These are phyloP conservation scores for Parnassius glacialis DNA, from an alignment of 2,888 invertebrate genomes.

Conservation along the genomic window DNA sequence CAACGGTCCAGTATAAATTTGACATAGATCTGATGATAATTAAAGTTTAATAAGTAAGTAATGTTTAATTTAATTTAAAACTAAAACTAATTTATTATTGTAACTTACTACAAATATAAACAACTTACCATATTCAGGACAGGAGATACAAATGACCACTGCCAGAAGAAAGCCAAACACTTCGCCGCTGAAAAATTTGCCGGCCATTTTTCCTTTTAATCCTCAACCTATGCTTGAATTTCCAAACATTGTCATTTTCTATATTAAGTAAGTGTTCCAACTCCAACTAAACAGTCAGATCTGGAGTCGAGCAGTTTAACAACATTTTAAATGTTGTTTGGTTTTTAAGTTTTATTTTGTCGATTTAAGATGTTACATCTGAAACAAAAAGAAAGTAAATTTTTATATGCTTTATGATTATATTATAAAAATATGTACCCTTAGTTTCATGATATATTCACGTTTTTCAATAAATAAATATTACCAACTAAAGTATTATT, in stretches of 20 bases:
- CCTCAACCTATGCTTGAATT: conserved; percentile 71
- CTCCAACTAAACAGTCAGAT: conserved; percentile 30
- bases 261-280: conserved; percentile 57
- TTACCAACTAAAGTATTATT: too few species aligned
- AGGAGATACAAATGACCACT: conserved; percentile 70
- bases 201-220: conserved; percentile 56
- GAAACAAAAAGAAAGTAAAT: conserved; percentile 8
- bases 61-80: too few species aligned
- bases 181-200: conserved; percentile 65
- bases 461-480: too few species aligned
- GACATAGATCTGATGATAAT: too few species aligned
- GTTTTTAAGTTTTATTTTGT: conserved; percentile 11
- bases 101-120: neutral
- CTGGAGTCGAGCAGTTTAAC: conserved; percentile 43
- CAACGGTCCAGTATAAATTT: too few species aligned
- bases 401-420: too few species aligned
- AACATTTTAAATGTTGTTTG: conserved; percentile 42
- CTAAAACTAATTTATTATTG: too few species aligned
- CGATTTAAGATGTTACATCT: conserved; percentile 7
- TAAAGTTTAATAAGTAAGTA: too few species aligned
- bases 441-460: too few species aligned
- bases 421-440: too few species aligned
- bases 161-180: conserved; percentile 73
- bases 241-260: conserved; percentile 69
- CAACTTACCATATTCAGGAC: conserved; percentile 70